Evolutionary conservation across 2,113 vertebrate genomes (phyloP), one percentile per base, ranked within the genome.

Genomic region (Mesoclemmys tuberculata): DNA sequence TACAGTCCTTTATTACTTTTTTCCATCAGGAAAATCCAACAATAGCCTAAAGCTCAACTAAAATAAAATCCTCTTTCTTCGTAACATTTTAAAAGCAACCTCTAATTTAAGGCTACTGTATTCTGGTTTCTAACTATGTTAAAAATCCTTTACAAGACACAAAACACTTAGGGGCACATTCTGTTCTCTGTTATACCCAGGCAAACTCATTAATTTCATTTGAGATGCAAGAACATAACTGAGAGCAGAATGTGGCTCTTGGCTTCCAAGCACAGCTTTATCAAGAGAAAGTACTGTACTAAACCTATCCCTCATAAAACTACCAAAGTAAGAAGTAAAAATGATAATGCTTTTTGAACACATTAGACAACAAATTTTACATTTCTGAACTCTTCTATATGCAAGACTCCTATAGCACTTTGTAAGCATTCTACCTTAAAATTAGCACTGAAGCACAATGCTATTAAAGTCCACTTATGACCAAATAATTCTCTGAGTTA

Each of bases 1-100:
- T 87, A 77, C 0, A 87, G 55, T 55, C 86, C 91, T 97, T 93
- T 95, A 96, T 93, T 94, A n/a, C 5, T 46, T 81, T 85, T 71
- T 88, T 95, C 16, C 21, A 89, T 49, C 55, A 93, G n/a, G 51
- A 38, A 38, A 55, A 55, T 55, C 51, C 41, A 55, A 71, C 83
- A 80, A 82, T 71, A 94, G 38, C 1, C 44, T 13, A 61, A 48
- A 81, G 38, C 51, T 93, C 79, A 77, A 75, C 51, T 54, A 93
- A 94, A 96, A 90, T 11, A 89, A 46, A 89, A 19, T 61, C 31
- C 51, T 87, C 11, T 7, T 18, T 61, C 71, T 81, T 84, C n/a
- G 9, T 13, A 90, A 84, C 85, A 87, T 90, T 85, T 85, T 83
- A 84, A 89, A 61, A 77, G 22, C 38, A 89, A 7, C 3, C 4